Base-by-base conservation (phyloP, 53 echinoderm and acorn worm species). In the Temnopleurus reevesii region DNA sequence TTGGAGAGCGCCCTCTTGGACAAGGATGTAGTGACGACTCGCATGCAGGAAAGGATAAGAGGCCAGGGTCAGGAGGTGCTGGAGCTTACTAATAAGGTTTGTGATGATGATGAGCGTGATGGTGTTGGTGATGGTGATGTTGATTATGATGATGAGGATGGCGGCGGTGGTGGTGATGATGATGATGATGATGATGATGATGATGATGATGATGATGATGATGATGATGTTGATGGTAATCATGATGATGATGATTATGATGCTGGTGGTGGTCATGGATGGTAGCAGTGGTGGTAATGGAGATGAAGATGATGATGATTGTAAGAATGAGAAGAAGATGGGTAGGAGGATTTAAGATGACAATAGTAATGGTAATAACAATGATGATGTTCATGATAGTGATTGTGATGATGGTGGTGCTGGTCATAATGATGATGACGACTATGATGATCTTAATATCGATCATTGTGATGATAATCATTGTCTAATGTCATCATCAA, bases 1-100 rank as follows among this genome's bases (percentile, higher is more conserved):
- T 51, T 93, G 44, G 89, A 91, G 53, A 80, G 38, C 8, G 81
- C 92, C 89, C 87, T 92, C 63, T 59, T 90, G 17, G 90, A 90
- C 46, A 92, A 90, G 81, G 92, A 81, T 77, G 71, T 66, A 8
- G 88, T 87, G 71, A 87, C 88, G 35, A 87, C 88, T 2, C 65
- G 88, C n/a, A 51, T 87, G 53, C 88, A 87, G 71, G 71, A 64
- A 8, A 47, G 88, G 31, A 87, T 87, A 51, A 45, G 88, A 65
- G 88, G 88, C 4, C 88, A 87, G 71, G 88, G 88, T 6, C 88
- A 87, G 54, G 88, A 87, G 88, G 88, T 87, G 21, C 49, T 87
- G 53, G 88, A 87, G 19, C 88, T 87, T 18, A 87, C 88, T 2
- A 66, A 66, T 55, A 83, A 71, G 41, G 60, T 60, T 29, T 55